Evolutionary conservation across 2,888 invertebrate genomes (phyloP).

Genomic region (Sipha maydis): DNA sequence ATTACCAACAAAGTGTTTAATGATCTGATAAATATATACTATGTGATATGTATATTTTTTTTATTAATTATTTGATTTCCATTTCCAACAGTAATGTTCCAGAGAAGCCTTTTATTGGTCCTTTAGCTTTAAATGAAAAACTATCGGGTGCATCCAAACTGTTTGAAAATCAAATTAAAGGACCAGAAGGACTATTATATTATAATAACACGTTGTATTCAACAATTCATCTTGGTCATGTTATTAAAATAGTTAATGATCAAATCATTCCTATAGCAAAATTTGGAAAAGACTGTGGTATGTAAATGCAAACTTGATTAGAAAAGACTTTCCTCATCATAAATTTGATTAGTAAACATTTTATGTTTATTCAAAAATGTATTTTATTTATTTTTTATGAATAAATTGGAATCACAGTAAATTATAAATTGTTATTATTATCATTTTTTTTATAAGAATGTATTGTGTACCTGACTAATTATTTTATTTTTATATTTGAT

Average conservation of each 20-base stretch:
- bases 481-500: slow-evolving; percentile 63
- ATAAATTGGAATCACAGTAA: too few relatives aligned
- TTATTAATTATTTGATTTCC: slow-evolving; percentile 8
- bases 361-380: too few relatives aligned
- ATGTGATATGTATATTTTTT: not conserved
- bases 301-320: not conserved
- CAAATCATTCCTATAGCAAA: slow-evolving; percentile 80
- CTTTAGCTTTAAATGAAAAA: slow-evolving; percentile 73
- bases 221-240: slow-evolving; percentile 80
- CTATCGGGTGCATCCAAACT: slow-evolving; percentile 77
- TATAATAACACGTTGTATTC: slow-evolving; percentile 83
- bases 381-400: too few relatives aligned
- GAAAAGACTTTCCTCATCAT: not conserved
- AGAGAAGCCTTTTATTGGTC: slow-evolving; percentile 71
- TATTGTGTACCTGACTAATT: not conserved
- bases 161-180: slow-evolving; percentile 76
- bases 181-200: slow-evolving; percentile 84
- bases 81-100: slow-evolving; percentile 45
- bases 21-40: too few relatives aligned
- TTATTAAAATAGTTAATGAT: slow-evolving; percentile 78
- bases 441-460: too few relatives aligned
- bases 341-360: too few relatives aligned
- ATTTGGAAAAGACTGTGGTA: slow-evolving; percentile 82
- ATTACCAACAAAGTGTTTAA: not conserved
- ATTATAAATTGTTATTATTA: too few relatives aligned